Conservation (phyloP, 2,888 invertebrate species). For the Capitulum mitella region DNA sequence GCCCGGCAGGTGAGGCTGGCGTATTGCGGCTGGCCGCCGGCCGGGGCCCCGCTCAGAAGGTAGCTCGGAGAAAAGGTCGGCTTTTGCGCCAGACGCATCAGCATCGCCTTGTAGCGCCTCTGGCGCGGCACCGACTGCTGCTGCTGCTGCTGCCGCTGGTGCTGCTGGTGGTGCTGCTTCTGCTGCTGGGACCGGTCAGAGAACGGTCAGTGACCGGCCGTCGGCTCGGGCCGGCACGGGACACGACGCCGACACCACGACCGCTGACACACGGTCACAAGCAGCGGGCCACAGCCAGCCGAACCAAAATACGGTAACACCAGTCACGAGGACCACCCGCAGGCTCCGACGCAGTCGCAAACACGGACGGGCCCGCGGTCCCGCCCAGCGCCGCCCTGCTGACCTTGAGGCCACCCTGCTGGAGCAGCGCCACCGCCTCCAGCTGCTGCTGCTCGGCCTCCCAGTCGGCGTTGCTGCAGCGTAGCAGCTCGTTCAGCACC, state of each 20-base stretch:
- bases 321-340: too few relatives aligned
- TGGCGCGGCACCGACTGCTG: conserved; percentile 20
- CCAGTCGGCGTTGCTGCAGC: conserved; percentile 83
- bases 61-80: neutral
- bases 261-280: neutral
- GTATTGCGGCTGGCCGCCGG: neutral
- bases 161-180: neutral
- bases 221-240: neutral
- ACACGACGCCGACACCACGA: neutral
- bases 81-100: conserved; percentile 15
- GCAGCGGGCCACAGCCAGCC: too few relatives aligned
- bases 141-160: neutral
- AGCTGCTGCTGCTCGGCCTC: conserved; percentile 68
- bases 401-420: too few relatives aligned
- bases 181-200: neutral
- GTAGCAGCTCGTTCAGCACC: conserved; percentile 84
- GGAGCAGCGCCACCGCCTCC: conserved; percentile 48
- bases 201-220: neutral
- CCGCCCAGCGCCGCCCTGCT: too few relatives aligned
- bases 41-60: neutral
- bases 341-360: too few relatives aligned
- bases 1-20: conserved; percentile 12
- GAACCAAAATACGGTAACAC: too few relatives aligned
- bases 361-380: too few relatives aligned
- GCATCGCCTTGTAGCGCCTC: conserved; percentile 1